Evolutionary conservation across 2,888 invertebrate species (phyloP).

Genomic region (Shargacucullia verbasci): DNA sequence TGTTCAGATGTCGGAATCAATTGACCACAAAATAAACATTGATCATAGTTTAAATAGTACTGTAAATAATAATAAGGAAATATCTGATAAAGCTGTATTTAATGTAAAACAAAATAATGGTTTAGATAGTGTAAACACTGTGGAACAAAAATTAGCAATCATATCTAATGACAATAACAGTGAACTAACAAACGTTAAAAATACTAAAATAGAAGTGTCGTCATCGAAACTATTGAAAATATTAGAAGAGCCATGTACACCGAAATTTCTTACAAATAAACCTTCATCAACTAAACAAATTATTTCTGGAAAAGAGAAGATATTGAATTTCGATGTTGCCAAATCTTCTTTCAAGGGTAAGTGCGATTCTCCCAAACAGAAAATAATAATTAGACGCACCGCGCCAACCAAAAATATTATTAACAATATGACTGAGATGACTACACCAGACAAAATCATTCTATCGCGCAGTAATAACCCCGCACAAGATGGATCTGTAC

Average conservation of each 20-base stretch:
- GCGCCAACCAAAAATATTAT: conserved; percentile 73
- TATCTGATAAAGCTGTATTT: conserved; percentile 49
- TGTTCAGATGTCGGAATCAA: conserved; percentile 85
- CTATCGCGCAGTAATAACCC: conserved; percentile 75
- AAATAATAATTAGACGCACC: conserved; percentile 84
- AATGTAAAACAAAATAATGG: conserved; percentile 66
- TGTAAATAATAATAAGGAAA: conserved; percentile 64
- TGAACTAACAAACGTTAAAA: conserved; percentile 65
- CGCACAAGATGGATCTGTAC: conserved; percentile 76
- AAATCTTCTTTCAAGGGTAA: conserved; percentile 75
- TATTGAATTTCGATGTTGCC: conserved; percentile 83
- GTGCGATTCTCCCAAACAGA: conserved; percentile 76
- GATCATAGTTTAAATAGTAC: conserved; percentile 55
- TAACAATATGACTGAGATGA: conserved; percentile 74
- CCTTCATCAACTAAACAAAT: conserved; percentile 72
- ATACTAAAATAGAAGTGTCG: conserved; percentile 74
- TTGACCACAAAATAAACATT: conserved; percentile 78
- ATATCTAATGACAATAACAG: conserved; percentile 67
- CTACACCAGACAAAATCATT: conserved; percentile 81
- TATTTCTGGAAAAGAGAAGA: conserved; percentile 80
- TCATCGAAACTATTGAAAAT: conserved; percentile 89
- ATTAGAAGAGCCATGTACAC: conserved; percentile 83
- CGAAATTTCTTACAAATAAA: conserved; percentile 69
- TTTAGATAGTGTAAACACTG: conserved; percentile 56
- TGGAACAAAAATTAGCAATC: conserved; percentile 70